Base-by-base conservation (phyloP, 2,113 vertebrate genomes). In the Nothoprocta perdicaria region DNA sequence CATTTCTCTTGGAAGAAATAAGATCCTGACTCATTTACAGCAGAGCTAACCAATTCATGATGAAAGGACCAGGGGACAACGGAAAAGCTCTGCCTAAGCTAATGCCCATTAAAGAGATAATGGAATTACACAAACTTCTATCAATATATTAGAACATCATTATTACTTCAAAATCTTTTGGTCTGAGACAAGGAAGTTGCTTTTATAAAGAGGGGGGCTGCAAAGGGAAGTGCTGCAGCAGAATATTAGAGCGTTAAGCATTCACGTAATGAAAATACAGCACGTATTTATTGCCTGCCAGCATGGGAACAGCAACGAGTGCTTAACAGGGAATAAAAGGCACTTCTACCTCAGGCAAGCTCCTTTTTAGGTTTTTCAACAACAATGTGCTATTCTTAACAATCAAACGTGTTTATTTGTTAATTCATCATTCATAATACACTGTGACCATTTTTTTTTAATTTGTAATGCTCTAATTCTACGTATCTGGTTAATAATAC, bases 121-220 rank as follows among this genome's bases (percentile, higher is more conserved):
- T 83, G 84, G 90, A 68, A 94, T 67, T 78, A 87, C 33, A 0
- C 52, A 43, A 77, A 77, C 33, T 35, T 46, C 84, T 83, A 5
- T 46, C 14, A 6, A 73, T 33, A 43, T 24, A 85, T 43, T 52
- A 87, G 41, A 77, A 45, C 55, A 77, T 7, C 48, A 9, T 50
- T 50, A 79, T 55, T 63, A 67, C 88, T 82, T 80, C 72, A 90
- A 67, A 87, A 67, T 65, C 65, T 41, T 93, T 92, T 67, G 87
- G 46, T 63, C 58, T 31, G 46, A 95, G 67, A 68, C 67, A 48
- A 60, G 38, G 68, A 82, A 74, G 89, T 21, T 85, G 81, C 33
- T 80, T 74, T 68, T 31, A n/a, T 15, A 45, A 48, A 1, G 12
- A 65, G 26, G 35, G 16, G 26, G 55, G 75, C 33, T 48, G 41